Conservation (phyloP, 2,888 invertebrate genomes). For the Brachycybe producta region DNA sequence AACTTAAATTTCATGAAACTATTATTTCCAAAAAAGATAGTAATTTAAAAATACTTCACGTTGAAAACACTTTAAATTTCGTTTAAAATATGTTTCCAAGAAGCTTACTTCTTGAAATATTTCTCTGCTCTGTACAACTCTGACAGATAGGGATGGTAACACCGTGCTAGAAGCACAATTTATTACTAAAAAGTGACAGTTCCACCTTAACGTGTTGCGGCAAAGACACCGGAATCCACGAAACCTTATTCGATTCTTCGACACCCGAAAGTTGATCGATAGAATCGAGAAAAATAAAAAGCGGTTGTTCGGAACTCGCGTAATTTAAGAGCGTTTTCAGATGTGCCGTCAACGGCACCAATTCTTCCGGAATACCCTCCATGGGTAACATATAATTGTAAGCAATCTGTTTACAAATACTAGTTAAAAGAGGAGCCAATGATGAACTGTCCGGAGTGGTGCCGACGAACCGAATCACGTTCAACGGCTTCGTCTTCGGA, state of each 20-base stretch:
- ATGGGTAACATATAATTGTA: slow-evolving; percentile 83
- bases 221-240: slow-evolving; percentile 32
- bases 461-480: slow-evolving; percentile 82
- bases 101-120: no score
- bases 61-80: no score
- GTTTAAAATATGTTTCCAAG: no score
- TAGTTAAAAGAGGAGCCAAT: slow-evolving; percentile 81
- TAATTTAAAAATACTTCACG: no score
- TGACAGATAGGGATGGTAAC: no score
- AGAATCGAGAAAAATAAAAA: slow-evolving; percentile 85
- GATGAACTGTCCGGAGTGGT: slow-evolving; percentile 96
- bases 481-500: slow-evolving; percentile 54
- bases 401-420: slow-evolving; percentile 87
- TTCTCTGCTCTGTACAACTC: no score
- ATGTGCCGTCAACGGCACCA: slow-evolving; percentile 88
- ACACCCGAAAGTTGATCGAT: slow-evolving; percentile 92
- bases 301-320: slow-evolving; percentile 67
- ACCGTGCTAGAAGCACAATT: slow-evolving; percentile 24
- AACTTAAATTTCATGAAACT: no score
- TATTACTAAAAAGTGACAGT: no score
- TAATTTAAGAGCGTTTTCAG: slow-evolving; percentile 83
- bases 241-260: slow-evolving; percentile 72
- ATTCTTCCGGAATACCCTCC: slow-evolving; percentile 87
- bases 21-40: no score
- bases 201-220: slow-evolving; percentile 80